These are phyloP conservation scores for Bombus ignitus DNA, from an alignment of 1,140 invertebrate species.

Conservation along the genomic window DNA sequence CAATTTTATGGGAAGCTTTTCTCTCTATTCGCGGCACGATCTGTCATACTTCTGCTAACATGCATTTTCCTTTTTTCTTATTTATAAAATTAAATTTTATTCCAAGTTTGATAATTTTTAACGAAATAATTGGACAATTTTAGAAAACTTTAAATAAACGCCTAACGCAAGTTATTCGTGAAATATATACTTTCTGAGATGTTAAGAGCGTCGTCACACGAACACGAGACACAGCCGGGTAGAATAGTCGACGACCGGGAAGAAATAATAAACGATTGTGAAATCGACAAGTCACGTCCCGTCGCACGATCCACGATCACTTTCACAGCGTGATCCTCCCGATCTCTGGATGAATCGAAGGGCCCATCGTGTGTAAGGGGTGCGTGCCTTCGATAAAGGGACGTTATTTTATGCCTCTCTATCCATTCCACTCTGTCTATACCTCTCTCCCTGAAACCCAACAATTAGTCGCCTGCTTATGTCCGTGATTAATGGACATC, in stretches of 20 bases:
- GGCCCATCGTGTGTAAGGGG: slow-evolving; percentile 66
- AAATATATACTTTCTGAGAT: background rate
- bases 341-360: slow-evolving; percentile 59
- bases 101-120: background rate
- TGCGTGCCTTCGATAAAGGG: slow-evolving; percentile 70
- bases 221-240: background rate
- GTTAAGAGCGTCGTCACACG: background rate
- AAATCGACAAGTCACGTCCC: slow-evolving; percentile 75
- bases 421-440: slow-evolving; percentile 61
- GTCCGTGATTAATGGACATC: slow-evolving; percentile 76
- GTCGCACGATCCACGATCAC: slow-evolving; percentile 62
- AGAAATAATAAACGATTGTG: slow-evolving; percentile 75
- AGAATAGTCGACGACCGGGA: slow-evolving; percentile 21
- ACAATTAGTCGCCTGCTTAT: slow-evolving; percentile 80
- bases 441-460: slow-evolving; percentile 68
- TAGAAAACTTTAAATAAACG: background rate
- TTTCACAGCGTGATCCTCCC: slow-evolving; percentile 70
- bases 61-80: background rate
- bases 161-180: background rate
- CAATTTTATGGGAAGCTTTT: slow-evolving; percentile 71
- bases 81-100: background rate
- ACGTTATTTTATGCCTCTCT: slow-evolving; percentile 76
- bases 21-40: background rate
- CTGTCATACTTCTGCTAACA: too few relatives aligned
- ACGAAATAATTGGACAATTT: background rate